Evolutionary conservation across 2,888 invertebrate genomes (phyloP), one percentile per base, ranked within the genome.

Genomic region (Cephus nigrinus): DNA sequence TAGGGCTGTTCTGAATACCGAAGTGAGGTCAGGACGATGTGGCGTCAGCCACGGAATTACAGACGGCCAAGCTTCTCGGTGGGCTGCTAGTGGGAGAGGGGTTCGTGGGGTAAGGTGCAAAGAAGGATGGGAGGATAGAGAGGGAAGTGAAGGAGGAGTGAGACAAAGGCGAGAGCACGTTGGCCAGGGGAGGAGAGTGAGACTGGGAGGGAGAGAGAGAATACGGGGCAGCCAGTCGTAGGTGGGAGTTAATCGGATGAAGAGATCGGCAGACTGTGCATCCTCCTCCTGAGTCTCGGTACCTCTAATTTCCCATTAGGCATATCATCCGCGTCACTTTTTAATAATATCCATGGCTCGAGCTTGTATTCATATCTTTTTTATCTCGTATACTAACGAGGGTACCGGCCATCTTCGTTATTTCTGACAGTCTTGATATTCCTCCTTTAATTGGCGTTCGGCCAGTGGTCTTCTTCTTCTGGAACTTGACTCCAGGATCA

Each of bases 211-310:
- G 68, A 69, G 69, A 68, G 35, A 30, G 30, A 68, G 32, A 76
- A 75, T 40, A 72, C 74, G 80, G 79, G 75, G 69, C 78, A 79
- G 76, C 55, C 69, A 34, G 75, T 69, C 77, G 40, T 68, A 33
- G 85, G 86, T 84, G 83, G 86, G 84, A 84, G 83, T 82, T 89
- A 89, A 89, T 89, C 89, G 88, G 89, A 89, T 89, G 85, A 89
- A 85, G 84, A 89, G 89, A 89, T 88, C 89, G 87, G 85, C 86
- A 85, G 86, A 86, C 87, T 86, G 86, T 84, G 87, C 85, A 87
- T 86, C 86, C 88, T 87, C 86, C 88, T 87, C 84, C 81, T 80
- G 82, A 81, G 69, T 72, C 36, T 78, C 35, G 71, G 30, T 71
- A 33, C 31, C 71, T 71, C 71, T 30, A 33, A 71, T 31, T 71